These are phyloP conservation scores for Elaphurus davidianus DNA, from an alignment of 2,113 vertebrate genomes.

Conservation along the genomic window DNA sequence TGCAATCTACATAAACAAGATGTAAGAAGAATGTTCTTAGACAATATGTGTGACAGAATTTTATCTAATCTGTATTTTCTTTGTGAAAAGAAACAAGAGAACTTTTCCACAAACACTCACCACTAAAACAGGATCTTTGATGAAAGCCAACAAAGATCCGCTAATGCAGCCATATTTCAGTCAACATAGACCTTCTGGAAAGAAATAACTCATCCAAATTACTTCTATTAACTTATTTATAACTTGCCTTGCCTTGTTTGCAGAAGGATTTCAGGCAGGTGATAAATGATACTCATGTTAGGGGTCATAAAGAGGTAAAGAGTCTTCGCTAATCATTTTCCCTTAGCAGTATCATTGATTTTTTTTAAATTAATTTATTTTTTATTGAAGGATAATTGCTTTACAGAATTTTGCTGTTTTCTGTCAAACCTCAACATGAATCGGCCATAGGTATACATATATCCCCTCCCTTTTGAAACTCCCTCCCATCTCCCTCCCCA, in stretches of 20 bases:
- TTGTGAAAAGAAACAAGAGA: slow-evolving; percentile 14
- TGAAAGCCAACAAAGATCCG: not conserved
- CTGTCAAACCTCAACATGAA: not conserved
- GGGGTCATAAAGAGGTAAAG: not conserved
- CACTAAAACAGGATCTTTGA: not conserved
- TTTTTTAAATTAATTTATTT: not conserved
- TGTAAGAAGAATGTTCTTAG: not conserved
- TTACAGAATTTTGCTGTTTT: not conserved
- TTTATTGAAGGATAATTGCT: not conserved
- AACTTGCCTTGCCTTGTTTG: not conserved
- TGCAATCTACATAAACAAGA: slow-evolving; percentile 83
- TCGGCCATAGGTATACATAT: not conserved
- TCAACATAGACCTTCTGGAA: slow-evolving; percentile 1
- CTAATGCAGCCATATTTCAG: not conserved
- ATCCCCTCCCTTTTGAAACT: not conserved
- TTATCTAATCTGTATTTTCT: not conserved
- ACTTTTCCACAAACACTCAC: not conserved
- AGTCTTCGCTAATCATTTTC: not conserved
- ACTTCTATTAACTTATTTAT: not conserved
- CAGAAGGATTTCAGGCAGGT: not conserved
- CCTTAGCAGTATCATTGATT: not conserved
- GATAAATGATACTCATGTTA: not conserved
- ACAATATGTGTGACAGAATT: not conserved
- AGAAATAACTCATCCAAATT: not conserved
- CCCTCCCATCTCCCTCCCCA: not conserved